Base-by-base conservation (phyloP, 2,797 vertebrate genomes). In the Ctenosaura bakeri region DNA sequence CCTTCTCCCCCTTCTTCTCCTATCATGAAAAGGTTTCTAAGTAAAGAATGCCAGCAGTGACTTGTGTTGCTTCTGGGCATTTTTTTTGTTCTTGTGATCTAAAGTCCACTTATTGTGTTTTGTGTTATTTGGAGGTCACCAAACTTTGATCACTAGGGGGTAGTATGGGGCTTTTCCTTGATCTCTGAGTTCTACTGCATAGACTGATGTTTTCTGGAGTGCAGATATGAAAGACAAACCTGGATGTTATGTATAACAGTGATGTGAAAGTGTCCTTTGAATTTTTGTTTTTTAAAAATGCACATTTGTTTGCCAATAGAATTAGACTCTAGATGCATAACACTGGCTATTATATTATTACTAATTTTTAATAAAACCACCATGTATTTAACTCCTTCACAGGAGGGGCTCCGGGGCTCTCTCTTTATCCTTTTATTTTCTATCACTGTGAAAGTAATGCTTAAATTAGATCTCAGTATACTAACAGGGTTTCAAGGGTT, bases 71-170 rank as follows among this genome's bases (percentile, higher is more conserved):
- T 98, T 94, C 97, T 97, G 97, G 97, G 97, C 97, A 97, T 97
- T 97, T 97, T 88, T 97, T 98, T 97, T 97, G 97, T 97, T 98
- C 97, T 97, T 97, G 92, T 98, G 97, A 98, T 98, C 97, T 97
- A 46, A 97, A 97, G 97, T 98, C 97, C 97, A 98, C 95, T 97
- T 97, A 97, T 2, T 97, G 94, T 96, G 97, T 97, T 97, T 97
- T 97, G 95, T 97, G 94, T 97, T 97, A 97, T 98, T 97, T 97
- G 96, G 97, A 97, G 97, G 97, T 98, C 97, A 97, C 96, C 95
- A 97, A 96, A 97, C 97, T 98, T 97, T 98, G 97, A 98, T 97
- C 97, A 97, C 96, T 97, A 96, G 97, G 85, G 96, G 96, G 96
- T 96, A 97, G 95, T 97, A 91, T 96, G 93, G 96, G 96, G 94